A percentile compares a stretch with the other conserved stretches of the same genome.
These are phyloP conservation scores for Spilarctia lutea DNA, from an alignment of 2,888 invertebrate genomes.

Conservation along the genomic window DNA sequence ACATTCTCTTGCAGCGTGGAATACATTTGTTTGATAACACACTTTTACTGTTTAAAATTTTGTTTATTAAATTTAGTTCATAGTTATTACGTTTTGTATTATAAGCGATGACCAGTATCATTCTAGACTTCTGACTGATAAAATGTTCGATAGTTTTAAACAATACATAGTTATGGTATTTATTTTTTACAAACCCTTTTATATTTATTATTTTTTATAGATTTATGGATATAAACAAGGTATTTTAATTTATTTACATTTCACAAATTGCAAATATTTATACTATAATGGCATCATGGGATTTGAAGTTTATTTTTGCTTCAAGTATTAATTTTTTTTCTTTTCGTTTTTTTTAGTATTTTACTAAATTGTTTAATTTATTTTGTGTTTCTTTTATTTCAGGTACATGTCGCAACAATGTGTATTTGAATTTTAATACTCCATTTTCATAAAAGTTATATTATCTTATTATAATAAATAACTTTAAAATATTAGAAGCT, in stretches of 20 bases:
- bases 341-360: background rate
- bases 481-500: no score
- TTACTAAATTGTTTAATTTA: background rate
- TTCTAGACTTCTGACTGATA: no score
- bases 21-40: background rate
- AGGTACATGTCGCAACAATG: conserved; percentile 11
- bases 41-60: no score
- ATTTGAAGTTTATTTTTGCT: background rate
- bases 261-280: background rate
- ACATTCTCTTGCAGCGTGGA: background rate
- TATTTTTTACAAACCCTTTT: background rate
- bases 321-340: background rate
- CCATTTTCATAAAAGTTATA: background rate
- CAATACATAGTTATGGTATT: no score
- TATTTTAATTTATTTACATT: background rate
- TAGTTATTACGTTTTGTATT: background rate
- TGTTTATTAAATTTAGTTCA: background rate
- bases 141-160: no score
- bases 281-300: conserved; percentile 19
- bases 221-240: background rate
- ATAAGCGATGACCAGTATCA: no score
- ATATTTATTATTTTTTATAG: background rate
- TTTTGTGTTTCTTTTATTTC: conserved; percentile 12
- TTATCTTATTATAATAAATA: no score
- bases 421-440: background rate